These are phyloP conservation scores for Heliconius himera DNA, from an alignment of 1,140 invertebrate genomes.

Conservation along the genomic window DNA sequence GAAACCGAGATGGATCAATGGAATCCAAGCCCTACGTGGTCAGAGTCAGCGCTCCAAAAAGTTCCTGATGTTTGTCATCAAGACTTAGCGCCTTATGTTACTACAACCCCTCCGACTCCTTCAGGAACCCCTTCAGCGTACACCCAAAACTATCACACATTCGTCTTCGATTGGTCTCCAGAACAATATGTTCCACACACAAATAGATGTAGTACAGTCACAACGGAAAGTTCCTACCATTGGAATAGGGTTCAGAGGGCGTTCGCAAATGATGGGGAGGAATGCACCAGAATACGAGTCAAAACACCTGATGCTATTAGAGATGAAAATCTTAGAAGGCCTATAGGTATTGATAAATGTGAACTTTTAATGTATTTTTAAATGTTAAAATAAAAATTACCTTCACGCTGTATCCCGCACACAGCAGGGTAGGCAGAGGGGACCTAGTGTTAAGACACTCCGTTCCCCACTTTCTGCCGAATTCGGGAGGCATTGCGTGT, in stretches of 20 bases:
- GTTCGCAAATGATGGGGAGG: conserved; percentile 62
- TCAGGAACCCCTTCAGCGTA: conserved; percentile 86
- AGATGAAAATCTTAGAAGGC: conserved; percentile 72
- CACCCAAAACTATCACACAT: conserved; percentile 82
- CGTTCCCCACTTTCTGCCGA: too few species aligned
- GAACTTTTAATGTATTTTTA: not conserved
- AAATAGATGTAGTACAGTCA: conserved; percentile 79
- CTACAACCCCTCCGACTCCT: conserved; percentile 90
- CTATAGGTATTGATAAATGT: conserved; percentile 62
- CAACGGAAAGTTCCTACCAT: conserved; percentile 78
- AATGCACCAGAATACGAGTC: conserved; percentile 34
- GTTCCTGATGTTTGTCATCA: conserved; percentile 91
- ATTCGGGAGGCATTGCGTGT: too few species aligned
- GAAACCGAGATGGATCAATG: conserved; percentile 90
- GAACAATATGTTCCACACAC: conserved; percentile 87
- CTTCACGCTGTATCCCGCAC: too few species aligned
- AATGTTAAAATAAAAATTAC: too few species aligned
- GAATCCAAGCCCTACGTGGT: conserved; percentile 92
- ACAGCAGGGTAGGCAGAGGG: too few species aligned
- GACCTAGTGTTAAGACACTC: too few species aligned
- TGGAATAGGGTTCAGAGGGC: conserved; percentile 76
- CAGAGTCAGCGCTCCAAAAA: conserved; percentile 89
- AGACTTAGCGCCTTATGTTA: conserved; percentile 90
- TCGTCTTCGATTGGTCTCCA: conserved; percentile 89
- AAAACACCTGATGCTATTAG: conserved; percentile 61